These are phyloP conservation scores for Popillia japonica DNA, from an alignment of 1,140 invertebrate species.

Conservation along the genomic window DNA sequence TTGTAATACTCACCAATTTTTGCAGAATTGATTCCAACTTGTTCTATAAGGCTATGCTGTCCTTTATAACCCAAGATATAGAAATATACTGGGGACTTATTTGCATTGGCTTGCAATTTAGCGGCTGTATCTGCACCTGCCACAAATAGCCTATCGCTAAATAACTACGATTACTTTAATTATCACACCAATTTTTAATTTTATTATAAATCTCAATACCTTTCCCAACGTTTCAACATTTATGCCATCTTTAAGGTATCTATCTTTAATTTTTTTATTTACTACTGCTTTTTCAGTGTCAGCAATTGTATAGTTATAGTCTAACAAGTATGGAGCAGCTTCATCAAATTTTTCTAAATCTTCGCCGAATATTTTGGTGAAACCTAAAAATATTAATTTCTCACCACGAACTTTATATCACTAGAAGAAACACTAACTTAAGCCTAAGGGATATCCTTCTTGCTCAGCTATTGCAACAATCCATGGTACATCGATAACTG, in stretches of 20 bases:
- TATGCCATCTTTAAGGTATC: neutral
- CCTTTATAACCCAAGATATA: constrained; percentile 35
- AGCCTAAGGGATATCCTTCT: constrained; percentile 55
- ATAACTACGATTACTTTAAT: neutral
- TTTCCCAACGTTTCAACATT: neutral
- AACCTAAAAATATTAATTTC: constrained; percentile 16
- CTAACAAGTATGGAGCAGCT: neutral
- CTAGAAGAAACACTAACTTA: constrained; percentile 47
- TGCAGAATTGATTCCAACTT: no score
- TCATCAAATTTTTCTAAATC: neutral
- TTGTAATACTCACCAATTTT: no score
- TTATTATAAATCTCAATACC: no score
- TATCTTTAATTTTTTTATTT: neutral
- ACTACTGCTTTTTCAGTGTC: neutral
- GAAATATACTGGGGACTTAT: constrained; percentile 28
- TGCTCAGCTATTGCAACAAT: constrained; percentile 49
- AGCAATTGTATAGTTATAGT: no score
- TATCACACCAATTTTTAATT: no score
- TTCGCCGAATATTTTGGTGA: neutral
- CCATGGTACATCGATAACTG: constrained; percentile 55
- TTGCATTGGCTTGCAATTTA: constrained; percentile 29
- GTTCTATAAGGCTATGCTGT: neutral
- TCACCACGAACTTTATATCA: neutral
- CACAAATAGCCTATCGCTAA: constrained; percentile 31
- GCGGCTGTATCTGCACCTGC: neutral